These are phyloP conservation scores for Fringilla coelebs DNA, from an alignment of 2,797 vertebrate species.

Conservation along the genomic window DNA sequence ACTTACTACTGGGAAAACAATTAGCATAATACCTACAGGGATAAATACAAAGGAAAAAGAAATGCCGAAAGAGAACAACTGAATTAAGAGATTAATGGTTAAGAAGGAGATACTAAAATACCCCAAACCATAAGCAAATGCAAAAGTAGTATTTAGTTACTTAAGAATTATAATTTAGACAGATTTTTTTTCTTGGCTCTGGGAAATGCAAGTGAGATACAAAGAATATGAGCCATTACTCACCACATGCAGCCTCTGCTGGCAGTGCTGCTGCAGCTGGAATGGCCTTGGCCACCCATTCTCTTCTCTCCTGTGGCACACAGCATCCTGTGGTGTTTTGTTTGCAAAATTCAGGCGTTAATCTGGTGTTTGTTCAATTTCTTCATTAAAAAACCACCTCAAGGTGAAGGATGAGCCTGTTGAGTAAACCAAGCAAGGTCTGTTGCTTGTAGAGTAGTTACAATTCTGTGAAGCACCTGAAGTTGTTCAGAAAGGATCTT, in stretches of 20 bases:
- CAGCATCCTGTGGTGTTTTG: not conserved
- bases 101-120: not conserved
- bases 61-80: not conserved
- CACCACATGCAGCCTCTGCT: not conserved
- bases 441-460: not conserved
- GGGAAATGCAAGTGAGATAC: not conserved
- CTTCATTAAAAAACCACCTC: constrained; percentile 59
- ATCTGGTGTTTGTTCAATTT: not conserved
- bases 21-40: not conserved
- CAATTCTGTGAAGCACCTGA: not conserved
- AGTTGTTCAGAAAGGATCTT: not conserved
- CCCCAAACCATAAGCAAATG: not conserved
- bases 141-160: not conserved
- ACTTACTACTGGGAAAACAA: constrained; percentile 24
- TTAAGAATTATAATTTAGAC: not conserved
- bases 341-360: not conserved
- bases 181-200: not conserved
- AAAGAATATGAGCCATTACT: not conserved
- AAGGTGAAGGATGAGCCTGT: not conserved
- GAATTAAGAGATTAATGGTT: not conserved
- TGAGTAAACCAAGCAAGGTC: not conserved
- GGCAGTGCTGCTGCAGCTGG: not conserved
- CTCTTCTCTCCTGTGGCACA: not conserved
- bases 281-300: not conserved
- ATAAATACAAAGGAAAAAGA: not conserved